Evolutionary conservation across 2,888 invertebrate genomes (phyloP).

Genomic region (Drosophila demipolita): DNA sequence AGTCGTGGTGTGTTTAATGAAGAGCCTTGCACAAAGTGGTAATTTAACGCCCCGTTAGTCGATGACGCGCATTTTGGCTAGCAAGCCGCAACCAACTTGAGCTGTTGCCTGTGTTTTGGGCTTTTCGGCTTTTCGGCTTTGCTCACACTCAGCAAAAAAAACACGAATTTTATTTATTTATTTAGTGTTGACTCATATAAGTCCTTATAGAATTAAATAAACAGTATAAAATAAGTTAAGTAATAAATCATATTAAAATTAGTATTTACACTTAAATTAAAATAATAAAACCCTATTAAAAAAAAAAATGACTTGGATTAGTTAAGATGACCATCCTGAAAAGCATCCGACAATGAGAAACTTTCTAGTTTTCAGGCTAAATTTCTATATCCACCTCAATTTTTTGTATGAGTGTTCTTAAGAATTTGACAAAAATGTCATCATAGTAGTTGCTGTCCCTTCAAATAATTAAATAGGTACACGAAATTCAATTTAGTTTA

Average conservation of each 20-base stretch:
- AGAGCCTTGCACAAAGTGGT: constrained; percentile 62
- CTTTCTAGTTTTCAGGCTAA: background rate
- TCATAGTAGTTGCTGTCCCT: constrained; percentile 52
- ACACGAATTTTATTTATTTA: background rate
- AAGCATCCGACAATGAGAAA: background rate
- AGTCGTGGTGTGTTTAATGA: constrained; percentile 46
- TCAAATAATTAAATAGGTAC: constrained; percentile 63
- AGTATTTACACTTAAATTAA: background rate
- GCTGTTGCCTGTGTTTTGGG: constrained; percentile 17
- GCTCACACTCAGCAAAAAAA: constrained; percentile 25
- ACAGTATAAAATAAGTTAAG: background rate
- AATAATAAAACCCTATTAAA: background rate
- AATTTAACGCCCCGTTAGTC: constrained; percentile 75
- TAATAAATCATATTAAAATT: background rate
- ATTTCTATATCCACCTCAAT: background rate
- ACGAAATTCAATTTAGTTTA: constrained; percentile 63
- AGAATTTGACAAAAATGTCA: constrained; percentile 49
- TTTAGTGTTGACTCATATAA: background rate
- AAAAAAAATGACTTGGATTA: background rate
- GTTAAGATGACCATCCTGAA: background rate
- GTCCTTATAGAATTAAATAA: background rate
- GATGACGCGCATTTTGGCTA: constrained; percentile 45
- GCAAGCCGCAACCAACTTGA: constrained; percentile 33
- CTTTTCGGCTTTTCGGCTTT: constrained; percentile 19
- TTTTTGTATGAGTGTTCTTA: constrained; percentile 25